Evolutionary conservation across 2,888 invertebrate genomes (phyloP), one percentile per base, ranked within the genome.

Genomic region (Carcina quercana): DNA sequence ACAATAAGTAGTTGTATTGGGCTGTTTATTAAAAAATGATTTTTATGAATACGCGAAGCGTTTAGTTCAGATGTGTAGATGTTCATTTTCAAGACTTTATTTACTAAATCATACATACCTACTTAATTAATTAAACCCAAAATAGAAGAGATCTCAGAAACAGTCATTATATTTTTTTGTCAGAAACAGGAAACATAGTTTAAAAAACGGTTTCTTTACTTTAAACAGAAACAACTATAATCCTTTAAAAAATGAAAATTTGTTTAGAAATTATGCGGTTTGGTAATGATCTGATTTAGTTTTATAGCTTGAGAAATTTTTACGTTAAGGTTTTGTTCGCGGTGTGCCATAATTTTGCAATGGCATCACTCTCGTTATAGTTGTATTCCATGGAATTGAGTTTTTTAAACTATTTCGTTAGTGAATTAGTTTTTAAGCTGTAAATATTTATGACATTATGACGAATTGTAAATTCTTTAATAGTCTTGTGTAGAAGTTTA

Each of bases 1-100:
- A 83, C 82, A 80, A 80, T 80, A 83, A 82, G 71, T 82, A 83
- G 80, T 53, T 59, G 54, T 79, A 76, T 73, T 63, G 59, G 57
- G 67, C 53, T 69, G 57, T 65, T 45, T 60, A 52, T 61, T 53
- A 52, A 48, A 53, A 42, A 20, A 20, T 20, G 37, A 41, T 43
- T 40, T 35, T 42, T 35, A 28, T 35, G 35, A 38, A 47, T 56
- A 66, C 79, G 79, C 79, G 55, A 57, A 76, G 79, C 79, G 79
- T 78, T 74, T 68, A 51, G 59, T 71, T 66, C 35, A 38, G n/a
- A n/a, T n/a, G n/a, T n/a, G n/a, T n/a, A n/a, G n/a, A n/a, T n/a
- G n/a, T n/a, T n/a, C n/a, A n/a, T n/a, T n/a, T n/a, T n/a, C n/a
- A n/a, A n/a, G n/a, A n/a, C n/a, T n/a, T n/a, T n/a, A n/a, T n/a